A percentile compares a stretch with the other conserved stretches of the same genome.
Conservation (phyloP, 2,797 vertebrate species). For the Carduelis carduelis region DNA sequence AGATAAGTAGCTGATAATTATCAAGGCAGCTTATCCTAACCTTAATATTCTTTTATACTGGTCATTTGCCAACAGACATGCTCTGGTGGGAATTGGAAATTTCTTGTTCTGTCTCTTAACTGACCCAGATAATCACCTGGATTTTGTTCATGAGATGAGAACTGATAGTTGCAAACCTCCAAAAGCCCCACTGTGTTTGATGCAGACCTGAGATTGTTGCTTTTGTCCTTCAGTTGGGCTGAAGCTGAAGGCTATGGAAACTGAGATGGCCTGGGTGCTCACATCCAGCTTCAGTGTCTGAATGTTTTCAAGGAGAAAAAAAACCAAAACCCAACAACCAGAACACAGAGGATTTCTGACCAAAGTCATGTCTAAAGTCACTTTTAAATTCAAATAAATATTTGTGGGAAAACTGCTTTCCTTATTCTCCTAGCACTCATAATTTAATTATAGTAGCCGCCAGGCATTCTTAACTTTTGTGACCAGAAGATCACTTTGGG, state of each 20-base stretch:
- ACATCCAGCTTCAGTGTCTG: not conserved
- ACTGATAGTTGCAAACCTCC: not conserved
- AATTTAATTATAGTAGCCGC: constrained; percentile 54
- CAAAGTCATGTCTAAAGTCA: not conserved
- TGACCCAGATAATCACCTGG: not conserved
- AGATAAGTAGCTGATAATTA: not conserved
- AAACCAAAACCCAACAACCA: accelerated
- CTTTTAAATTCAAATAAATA: constrained; percentile 52
- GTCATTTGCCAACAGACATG: not conserved
- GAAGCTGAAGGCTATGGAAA: not conserved
- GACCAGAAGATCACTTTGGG: constrained; percentile 31
- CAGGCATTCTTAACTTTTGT: constrained; percentile 49
- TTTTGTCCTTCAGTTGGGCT: not conserved
- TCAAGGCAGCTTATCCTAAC: not conserved
- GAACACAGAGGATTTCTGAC: not conserved
- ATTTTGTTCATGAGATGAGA: not conserved
- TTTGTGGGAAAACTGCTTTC: constrained; percentile 37
- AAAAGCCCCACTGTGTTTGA: not conserved
- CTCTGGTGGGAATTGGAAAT: not conserved
- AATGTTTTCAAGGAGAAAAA: not conserved
- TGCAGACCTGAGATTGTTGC: not conserved
- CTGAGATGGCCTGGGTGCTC: not conserved
- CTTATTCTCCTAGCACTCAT: not conserved
- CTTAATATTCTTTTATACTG: not conserved
- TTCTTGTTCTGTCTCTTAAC: not conserved